Evolutionary conservation across 2,888 invertebrate species (phyloP), one percentile per base, ranked within the genome.

Genomic region (Exocentrus adspersus): DNA sequence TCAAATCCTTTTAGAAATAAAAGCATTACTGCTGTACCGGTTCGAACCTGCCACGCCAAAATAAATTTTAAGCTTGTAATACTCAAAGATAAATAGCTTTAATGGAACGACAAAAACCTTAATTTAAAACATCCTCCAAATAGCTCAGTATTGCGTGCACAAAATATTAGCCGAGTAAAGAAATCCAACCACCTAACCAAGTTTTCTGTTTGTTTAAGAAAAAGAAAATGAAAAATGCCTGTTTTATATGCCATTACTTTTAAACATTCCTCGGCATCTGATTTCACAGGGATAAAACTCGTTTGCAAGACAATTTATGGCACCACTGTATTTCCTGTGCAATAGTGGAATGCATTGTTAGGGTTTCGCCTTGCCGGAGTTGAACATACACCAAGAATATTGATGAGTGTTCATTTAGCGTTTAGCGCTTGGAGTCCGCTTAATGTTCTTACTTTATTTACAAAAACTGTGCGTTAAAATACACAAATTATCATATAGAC

Each of bases 201-300:
- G 48, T 28, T 48, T 30, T 30, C 48, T 48, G 48, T 48, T 48
- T 48, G 20, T 48, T 48, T 28, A 48, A 48, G 48, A 48, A 48
- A 7, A 24, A 48, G 52, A 52, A n/a, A 41, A 41, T 52, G 52
- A 52, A 37, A 52, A 52, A 37, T 37, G 30, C 21, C 17, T 37
- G 21, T 52, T 52, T 52, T 52, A 37, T 21, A 37, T 32, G 41
- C 41, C 41, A 37, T 52, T 52, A 52, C 19, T 52, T 52, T 37
- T 52, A 48, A 24, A 28, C n/a, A 28, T 28, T 28, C 17, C 28
- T 14, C n/a, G 48, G 7, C 48, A 48, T 28, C 48, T 48, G 48
- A 48, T 48, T 48, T 28, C 48, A 12, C 16, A 24, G 28, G 46
- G 28, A 48, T 48, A 28, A 28, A 6, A 28, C 48, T 46, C 48